Conservation (phyloP, 2,888 invertebrate species). For the Melipona beecheii region DNA sequence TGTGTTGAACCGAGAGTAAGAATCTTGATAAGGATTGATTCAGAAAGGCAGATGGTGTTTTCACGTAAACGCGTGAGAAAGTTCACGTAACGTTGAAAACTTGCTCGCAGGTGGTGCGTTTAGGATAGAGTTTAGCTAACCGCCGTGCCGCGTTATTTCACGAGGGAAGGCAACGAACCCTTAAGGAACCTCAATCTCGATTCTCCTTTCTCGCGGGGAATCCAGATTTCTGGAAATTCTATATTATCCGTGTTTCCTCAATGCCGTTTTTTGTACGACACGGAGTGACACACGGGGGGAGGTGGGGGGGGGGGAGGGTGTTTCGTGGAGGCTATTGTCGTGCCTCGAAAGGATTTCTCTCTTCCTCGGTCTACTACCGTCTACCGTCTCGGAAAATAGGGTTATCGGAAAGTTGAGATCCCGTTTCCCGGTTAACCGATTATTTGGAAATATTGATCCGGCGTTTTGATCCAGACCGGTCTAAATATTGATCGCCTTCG, state of each 20-base stretch:
- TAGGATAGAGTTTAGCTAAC: slow-evolving; percentile 58
- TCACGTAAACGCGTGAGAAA: slow-evolving; percentile 73
- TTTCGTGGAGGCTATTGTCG: slow-evolving; percentile 66
- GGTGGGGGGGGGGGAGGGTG: not conserved
- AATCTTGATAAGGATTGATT: slow-evolving; percentile 34
- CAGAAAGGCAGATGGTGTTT: slow-evolving; percentile 34
- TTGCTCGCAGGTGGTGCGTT: slow-evolving; percentile 58
- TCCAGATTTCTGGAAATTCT: slow-evolving; percentile 78
- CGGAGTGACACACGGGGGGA: slow-evolving; percentile 71
- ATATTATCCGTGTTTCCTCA: slow-evolving; percentile 69
- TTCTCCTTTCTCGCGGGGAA: slow-evolving; percentile 62
- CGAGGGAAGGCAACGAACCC: slow-evolving; percentile 71
- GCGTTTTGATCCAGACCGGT: slow-evolving; percentile 66
- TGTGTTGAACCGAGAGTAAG: not conserved
- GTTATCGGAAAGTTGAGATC: slow-evolving; percentile 65
- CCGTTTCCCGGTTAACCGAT: slow-evolving; percentile 58
- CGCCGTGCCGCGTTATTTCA: slow-evolving; percentile 64
- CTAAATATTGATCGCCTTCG: slow-evolving; percentile 73
- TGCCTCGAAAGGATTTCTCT: slow-evolving; percentile 70
- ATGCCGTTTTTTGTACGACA: slow-evolving; percentile 64
- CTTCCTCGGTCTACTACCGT: slow-evolving; percentile 32
- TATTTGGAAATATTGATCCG: slow-evolving; percentile 79
- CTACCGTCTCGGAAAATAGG: slow-evolving; percentile 34
- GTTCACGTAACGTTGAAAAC: slow-evolving; percentile 64
- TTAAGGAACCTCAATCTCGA: slow-evolving; percentile 72